Evolutionary conservation across 2,797 vertebrate species (phyloP).

Genomic region (Pseudochaenichthys georgianus): DNA sequence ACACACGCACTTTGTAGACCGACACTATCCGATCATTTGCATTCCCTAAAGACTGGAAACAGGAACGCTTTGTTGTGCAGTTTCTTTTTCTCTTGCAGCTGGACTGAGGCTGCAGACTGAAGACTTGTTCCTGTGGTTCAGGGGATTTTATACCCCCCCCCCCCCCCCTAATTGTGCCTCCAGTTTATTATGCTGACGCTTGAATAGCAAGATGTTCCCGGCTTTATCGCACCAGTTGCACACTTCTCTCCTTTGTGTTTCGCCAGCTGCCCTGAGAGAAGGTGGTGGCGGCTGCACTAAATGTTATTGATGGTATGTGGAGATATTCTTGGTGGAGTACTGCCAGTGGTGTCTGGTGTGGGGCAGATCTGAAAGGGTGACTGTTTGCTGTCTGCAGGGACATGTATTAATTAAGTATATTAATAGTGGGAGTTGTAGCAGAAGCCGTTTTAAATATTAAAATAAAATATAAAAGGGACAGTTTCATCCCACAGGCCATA

Average conservation of each 20-base stretch:
- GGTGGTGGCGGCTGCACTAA: conserved; percentile 35
- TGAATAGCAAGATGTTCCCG: conserved; percentile 83
- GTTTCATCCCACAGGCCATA: too few relatives aligned
- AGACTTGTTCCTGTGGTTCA: conserved; percentile 67
- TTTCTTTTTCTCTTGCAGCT: conserved; percentile 62
- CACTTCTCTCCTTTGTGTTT: conserved; percentile 87
- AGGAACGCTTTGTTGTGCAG: conserved; percentile 70
- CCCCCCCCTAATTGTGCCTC: conserved; percentile 69
- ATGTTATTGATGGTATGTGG: conserved; percentile 33
- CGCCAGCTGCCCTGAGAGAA: conserved; percentile 82
- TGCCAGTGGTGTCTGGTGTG: neutral
- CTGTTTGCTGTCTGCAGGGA: too few relatives aligned
- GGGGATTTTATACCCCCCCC: conserved; percentile 34
- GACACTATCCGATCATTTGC: conserved; percentile 76
- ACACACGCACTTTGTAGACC: conserved; percentile 63
- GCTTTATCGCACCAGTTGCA: conserved; percentile 87
- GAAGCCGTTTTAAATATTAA: too few relatives aligned
- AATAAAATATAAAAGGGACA: too few relatives aligned
- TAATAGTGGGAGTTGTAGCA: too few relatives aligned
- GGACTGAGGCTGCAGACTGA: conserved; percentile 62
- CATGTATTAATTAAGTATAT: too few relatives aligned
- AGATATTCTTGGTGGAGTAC: neutral
- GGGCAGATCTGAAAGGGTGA: neutral
- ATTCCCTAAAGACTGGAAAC: conserved; percentile 55
- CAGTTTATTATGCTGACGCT: conserved; percentile 82